Conservation (phyloP, 2,797 vertebrate genomes). For the Fundulus diaphanus region DNA sequence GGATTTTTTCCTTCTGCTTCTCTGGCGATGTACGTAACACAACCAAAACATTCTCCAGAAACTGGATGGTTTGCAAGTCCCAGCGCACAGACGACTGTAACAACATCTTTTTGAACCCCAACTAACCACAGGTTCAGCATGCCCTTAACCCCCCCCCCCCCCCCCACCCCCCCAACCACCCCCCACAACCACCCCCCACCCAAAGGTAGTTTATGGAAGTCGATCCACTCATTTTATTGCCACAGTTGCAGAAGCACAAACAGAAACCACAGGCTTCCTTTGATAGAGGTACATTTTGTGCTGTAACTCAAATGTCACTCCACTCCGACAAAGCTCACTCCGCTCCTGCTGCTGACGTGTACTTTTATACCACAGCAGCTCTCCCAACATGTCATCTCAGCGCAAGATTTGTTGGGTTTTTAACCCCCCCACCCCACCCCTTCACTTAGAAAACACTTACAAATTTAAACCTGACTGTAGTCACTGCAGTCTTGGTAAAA, state of each 20-base stretch:
- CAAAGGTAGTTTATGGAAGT: background rate
- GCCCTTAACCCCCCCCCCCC: background rate
- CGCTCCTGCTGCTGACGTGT: conserved; percentile 4
- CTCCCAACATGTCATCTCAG: background rate
- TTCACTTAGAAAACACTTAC: background rate
- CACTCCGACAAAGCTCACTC: background rate
- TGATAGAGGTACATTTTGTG: conserved; percentile 7
- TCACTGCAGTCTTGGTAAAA: background rate
- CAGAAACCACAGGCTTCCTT: conserved; percentile 12
- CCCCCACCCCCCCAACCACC: background rate
- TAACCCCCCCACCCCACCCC: no score
- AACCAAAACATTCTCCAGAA: conserved; percentile 1
- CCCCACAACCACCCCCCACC: background rate
- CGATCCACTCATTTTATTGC: conserved; percentile 1
- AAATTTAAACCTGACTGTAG: background rate
- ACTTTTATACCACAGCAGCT: background rate
- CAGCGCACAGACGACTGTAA: background rate
- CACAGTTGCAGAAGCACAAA: background rate
- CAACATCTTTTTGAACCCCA: conserved; percentile 2
- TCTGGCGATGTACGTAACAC: background rate
- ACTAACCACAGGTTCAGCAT: background rate
- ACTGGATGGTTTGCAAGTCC: background rate
- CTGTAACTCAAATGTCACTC: conserved; percentile 5
- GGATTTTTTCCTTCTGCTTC: background rate
- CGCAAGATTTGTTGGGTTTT: background rate